Conservation (phyloP, 2,888 invertebrate species). For the Rhaphigaster nebulosa region DNA sequence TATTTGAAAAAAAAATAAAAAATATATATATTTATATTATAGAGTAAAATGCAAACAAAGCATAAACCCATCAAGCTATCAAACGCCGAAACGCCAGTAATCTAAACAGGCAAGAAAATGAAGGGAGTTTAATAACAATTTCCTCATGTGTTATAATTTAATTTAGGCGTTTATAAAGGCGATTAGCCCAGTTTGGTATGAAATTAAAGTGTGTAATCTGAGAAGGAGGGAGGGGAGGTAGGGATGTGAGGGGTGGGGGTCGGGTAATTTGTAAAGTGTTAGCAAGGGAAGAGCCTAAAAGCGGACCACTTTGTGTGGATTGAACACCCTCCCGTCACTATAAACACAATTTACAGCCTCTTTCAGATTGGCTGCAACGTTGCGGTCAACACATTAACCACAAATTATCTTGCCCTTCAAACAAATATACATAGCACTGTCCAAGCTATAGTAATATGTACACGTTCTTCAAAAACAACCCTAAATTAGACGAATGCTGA, state of each 20-base stretch:
- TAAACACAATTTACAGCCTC: not conserved
- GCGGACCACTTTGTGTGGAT: constrained; percentile 24
- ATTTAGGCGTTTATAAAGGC: constrained; percentile 19
- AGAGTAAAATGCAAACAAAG: no score
- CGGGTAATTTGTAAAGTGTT: constrained; percentile 38
- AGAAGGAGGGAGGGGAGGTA: not conserved
- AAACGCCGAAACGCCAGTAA: not conserved
- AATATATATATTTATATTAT: no score
- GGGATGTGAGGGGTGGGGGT: not conserved
- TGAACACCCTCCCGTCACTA: not conserved
- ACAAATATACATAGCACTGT: not conserved
- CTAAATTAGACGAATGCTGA: not conserved
- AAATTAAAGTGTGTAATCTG: constrained; percentile 45
- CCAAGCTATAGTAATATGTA: not conserved
- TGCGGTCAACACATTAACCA: not conserved
- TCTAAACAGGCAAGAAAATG: not conserved
- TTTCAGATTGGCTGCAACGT: not conserved
- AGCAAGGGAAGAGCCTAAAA: not conserved
- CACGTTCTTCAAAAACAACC: not conserved
- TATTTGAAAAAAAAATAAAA: no score
- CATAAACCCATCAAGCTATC: no score
- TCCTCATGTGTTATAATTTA: constrained; percentile 29
- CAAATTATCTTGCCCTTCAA: not conserved
- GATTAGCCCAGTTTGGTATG: constrained; percentile 42
- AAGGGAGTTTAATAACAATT: constrained; percentile 15